These are phyloP conservation scores for Hedya salicella DNA, from an alignment of 2,888 invertebrate species.

Conservation along the genomic window DNA sequence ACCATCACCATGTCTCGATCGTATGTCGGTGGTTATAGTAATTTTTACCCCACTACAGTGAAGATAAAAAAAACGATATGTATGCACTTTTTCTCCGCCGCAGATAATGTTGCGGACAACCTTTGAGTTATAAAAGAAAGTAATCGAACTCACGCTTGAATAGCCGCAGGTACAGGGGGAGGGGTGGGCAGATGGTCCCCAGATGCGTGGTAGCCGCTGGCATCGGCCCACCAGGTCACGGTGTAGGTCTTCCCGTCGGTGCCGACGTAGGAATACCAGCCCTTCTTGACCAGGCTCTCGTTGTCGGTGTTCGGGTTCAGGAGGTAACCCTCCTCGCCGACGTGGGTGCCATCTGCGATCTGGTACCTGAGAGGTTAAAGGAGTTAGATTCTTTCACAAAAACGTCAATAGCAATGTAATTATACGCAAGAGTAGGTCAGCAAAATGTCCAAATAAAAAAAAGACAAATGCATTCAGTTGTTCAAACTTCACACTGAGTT, in stretches of 20 bases:
- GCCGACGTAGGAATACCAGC: conserved; percentile 77
- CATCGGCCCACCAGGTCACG: conserved; percentile 77
- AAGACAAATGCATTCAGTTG: too few relatives aligned
- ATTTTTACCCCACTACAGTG: too few relatives aligned
- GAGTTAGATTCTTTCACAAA: not conserved
- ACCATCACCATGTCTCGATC: too few relatives aligned
- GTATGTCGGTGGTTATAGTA: too few relatives aligned
- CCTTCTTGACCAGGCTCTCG: conserved; percentile 78
- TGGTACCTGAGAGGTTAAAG: conserved; percentile 64
- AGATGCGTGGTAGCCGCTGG: conserved; percentile 75
- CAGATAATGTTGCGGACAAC: too few relatives aligned
- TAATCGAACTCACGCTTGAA: conserved; percentile 71
- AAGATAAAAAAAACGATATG: too few relatives aligned
- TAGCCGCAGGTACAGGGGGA: conserved; percentile 70
- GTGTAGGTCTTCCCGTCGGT: conserved; percentile 76
- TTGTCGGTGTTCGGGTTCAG: conserved; percentile 65
- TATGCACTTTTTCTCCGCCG: too few relatives aligned
- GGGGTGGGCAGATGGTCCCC: conserved; percentile 79
- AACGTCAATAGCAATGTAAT: too few relatives aligned
- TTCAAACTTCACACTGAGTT: too few relatives aligned
- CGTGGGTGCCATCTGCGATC: conserved; percentile 76
- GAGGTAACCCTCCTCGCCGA: conserved; percentile 75
- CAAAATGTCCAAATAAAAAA: too few relatives aligned
- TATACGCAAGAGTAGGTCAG: too few relatives aligned
- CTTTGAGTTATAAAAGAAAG: not conserved